Evolutionary conservation across 2,888 invertebrate genomes (phyloP), one percentile per base, ranked within the genome.

Genomic region (Oscheius onirici): DNA sequence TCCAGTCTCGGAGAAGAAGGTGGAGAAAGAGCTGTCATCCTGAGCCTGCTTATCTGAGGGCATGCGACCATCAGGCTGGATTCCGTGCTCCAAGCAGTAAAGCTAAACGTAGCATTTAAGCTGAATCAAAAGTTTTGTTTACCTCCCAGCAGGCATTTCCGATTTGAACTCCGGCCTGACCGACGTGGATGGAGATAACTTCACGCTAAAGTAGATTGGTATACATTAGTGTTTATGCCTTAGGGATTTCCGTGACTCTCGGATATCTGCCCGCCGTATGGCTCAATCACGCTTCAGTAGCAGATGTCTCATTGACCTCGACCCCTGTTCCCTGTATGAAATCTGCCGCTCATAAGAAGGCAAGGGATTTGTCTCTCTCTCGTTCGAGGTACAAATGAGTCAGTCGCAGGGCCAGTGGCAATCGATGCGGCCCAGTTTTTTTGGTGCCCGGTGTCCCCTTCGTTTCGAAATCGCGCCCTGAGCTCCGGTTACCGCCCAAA

Each of bases 1-100:
- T 66, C 82, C 81, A 22, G 83, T 82, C 95, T 96, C 95, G 77
- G 89, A 89, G 88, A 90, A 90, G 87, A 90, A 90, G 26, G 66
- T 66, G 15, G 66, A 54, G 66, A 66, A 66, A 75, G 94, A 66
- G 22, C 52, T 52, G 41, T 66, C 66, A 20, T 55, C 66, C 44
- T 66, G 65, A 26, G 44, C 66, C 46, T 55, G 41, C 58, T 58
- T 60, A 40, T 69, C 69, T 15, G 72, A 60, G 49, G 75, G 68
- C 68, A 68, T 68, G 13, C 52, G 40, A 5, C 66, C 66, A 52
- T 66, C 90, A 34, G 90, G 90, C 83, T 89, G 89, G 79, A 90
- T 90, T 49, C 77, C 90, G 86, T 90, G 90, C 83, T 90, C 90
- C 79, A 90, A 86, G 79, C 90, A 90, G 87, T 90, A 90, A 74